Percentiles rank a stretch among this genome's conserved stretches.
Conservation (phyloP, 1,140 invertebrate genomes). For the Drosophila orosa region DNA sequence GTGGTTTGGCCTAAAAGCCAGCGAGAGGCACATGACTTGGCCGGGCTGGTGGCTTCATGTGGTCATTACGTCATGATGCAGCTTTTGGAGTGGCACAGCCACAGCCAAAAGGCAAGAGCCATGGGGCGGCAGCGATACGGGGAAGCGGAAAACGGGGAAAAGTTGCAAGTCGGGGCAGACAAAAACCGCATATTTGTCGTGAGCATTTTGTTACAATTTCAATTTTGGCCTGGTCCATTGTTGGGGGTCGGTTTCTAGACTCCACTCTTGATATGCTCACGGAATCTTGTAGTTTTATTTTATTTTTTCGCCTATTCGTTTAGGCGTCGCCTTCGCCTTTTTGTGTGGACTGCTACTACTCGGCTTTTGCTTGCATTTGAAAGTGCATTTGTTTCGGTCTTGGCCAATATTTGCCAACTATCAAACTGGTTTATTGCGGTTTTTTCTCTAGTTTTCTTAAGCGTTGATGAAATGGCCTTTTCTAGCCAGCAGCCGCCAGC, state of each 20-base stretch:
- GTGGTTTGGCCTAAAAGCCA: slow-evolving; percentile 41
- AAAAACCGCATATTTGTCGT: slow-evolving; percentile 54
- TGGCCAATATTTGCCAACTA: slow-evolving; percentile 55
- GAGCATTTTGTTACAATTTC: slow-evolving; percentile 55
- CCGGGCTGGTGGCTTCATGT: slow-evolving; percentile 31
- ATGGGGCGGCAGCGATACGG: neutral
- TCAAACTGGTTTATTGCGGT: slow-evolving; percentile 51
- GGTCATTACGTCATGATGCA: slow-evolving; percentile 56
- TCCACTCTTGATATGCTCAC: slow-evolving; percentile 38
- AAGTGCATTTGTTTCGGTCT: slow-evolving; percentile 54
- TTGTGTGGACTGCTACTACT: slow-evolving; percentile 27
- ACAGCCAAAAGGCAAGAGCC: slow-evolving; percentile 21
- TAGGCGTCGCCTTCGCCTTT: slow-evolving; percentile 44
- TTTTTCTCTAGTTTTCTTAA: slow-evolving; percentile 29
- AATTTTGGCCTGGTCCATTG: slow-evolving; percentile 53
- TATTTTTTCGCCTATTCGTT: slow-evolving; percentile 16
- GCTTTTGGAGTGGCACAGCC: slow-evolving; percentile 48
- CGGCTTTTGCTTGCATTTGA: slow-evolving; percentile 40
- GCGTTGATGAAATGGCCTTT: slow-evolving; percentile 49
- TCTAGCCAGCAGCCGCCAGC: slow-evolving; percentile 12
- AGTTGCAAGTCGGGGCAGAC: slow-evolving; percentile 32
- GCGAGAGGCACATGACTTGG: slow-evolving; percentile 42
- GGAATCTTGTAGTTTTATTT: slow-evolving; percentile 23
- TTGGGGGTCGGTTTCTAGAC: slow-evolving; percentile 50
- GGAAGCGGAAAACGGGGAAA: slow-evolving; percentile 45